These are phyloP conservation scores for Phasianus colchicus DNA, from an alignment of 2,113 vertebrate genomes.

Conservation along the genomic window DNA sequence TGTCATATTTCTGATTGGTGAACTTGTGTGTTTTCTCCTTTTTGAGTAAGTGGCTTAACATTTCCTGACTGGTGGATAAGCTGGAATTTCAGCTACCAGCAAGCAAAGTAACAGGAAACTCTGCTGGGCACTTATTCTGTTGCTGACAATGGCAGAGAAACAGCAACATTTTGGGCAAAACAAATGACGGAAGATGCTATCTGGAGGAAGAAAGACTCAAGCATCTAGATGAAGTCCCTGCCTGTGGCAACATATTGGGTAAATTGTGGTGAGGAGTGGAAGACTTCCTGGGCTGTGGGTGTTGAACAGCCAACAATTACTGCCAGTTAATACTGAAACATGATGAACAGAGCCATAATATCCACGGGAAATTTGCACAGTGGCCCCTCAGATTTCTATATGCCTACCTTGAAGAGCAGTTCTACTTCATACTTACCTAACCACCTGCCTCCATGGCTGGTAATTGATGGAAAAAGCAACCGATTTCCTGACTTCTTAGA, in stretches of 20 bases:
- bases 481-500: constrained; percentile 10
- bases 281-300: neutral
- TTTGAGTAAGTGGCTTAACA: neutral
- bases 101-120: neutral
- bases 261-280: neutral
- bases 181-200: neutral
- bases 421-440: neutral
- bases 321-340: neutral
- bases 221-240: neutral
- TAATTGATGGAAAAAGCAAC: constrained; percentile 5
- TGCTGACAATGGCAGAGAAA: neutral
- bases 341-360: neutral
- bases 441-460: neutral
- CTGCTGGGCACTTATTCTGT: neutral
- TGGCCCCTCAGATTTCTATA: neutral
- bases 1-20: neutral
- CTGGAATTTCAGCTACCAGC: neutral
- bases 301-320: accelerated
- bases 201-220: neutral
- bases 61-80: neutral
- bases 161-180: neutral
- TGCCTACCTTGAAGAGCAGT: neutral
- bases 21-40: neutral
- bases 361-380: neutral
- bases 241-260: neutral